Conservation (phyloP, 2,797 vertebrate species). For the Pyrocephalus nanus region DNA sequence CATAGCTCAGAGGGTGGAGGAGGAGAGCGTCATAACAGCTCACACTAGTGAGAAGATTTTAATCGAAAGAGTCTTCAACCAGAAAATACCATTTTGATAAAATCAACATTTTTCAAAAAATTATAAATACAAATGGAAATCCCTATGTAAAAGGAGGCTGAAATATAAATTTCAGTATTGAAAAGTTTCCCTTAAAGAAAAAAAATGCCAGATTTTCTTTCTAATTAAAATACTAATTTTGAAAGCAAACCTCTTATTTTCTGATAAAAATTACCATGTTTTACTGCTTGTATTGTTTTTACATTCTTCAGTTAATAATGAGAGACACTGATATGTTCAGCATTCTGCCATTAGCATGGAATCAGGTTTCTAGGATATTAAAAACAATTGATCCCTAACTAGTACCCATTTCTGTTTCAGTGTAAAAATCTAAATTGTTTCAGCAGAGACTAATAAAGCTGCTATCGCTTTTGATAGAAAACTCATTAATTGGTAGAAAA, state of each 20-base stretch:
- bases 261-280: not conserved
- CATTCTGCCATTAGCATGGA: not conserved
- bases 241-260: constrained; percentile 6
- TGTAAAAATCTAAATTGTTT: constrained; percentile 16
- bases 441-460: not conserved
- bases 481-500: not conserved
- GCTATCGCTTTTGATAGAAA: not conserved
- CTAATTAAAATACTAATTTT: not conserved
- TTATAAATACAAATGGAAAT: not conserved
- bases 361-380: not conserved
- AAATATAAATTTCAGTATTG: not conserved
- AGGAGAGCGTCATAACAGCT: constrained; percentile 35
- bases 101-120: constrained; percentile 22
- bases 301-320: not conserved
- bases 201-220: not conserved
- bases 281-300: not conserved
- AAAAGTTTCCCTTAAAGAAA: not conserved
- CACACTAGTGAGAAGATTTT: constrained; percentile 27
- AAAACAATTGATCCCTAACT: constrained; percentile 14
- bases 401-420: not conserved
- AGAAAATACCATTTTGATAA: constrained; percentile 32
- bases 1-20: constrained; percentile 12
- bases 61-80: constrained; percentile 19
- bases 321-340: not conserved
- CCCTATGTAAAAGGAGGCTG: not conserved